A percentile compares a stretch with the other conserved stretches of the same genome.
These are phyloP conservation scores for Octonoba sinensis DNA, from an alignment of 2,888 invertebrate genomes.

Conservation along the genomic window DNA sequence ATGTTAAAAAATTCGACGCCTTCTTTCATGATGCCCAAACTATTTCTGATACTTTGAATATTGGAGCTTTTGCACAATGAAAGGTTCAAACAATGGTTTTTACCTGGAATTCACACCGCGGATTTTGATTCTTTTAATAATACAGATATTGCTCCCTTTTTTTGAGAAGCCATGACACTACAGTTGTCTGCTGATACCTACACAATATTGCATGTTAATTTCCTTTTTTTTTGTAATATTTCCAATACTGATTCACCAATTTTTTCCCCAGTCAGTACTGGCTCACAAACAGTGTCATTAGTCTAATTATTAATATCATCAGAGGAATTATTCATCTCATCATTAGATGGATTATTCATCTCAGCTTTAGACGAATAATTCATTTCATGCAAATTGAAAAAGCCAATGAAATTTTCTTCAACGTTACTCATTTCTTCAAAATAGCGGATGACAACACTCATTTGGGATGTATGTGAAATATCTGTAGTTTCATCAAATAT, in stretches of 20 bases:
- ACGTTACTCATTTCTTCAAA: background rate
- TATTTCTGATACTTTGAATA: background rate
- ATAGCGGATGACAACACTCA: conserved; percentile 4
- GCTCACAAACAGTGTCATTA: conserved; percentile 5
- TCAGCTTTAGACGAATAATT: background rate
- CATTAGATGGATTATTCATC: too few species aligned
- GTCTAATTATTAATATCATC: too few species aligned
- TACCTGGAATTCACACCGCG: background rate
- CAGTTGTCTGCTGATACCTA: conserved; percentile 12
- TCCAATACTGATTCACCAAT: background rate
- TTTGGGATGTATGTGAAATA: conserved; percentile 6
- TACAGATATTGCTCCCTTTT: background rate
- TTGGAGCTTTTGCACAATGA: background rate
- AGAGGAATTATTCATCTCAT: too few species aligned
- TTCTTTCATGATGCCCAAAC: background rate
- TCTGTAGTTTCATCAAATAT: conserved; percentile 25
- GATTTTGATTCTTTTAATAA: background rate
- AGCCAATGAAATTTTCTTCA: conserved; percentile 12
- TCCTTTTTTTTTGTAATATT: background rate
- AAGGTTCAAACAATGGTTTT: background rate
- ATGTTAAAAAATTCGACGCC: background rate
- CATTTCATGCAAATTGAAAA: conserved; percentile 8
- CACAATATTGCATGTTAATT: background rate
- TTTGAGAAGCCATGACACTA: conserved; percentile 8
- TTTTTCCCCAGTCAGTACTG: background rate